A percentile compares a stretch with the other conserved stretches of the same genome.
Conservation (phyloP, 1,140 invertebrate species). For the Drosophila murphyi region DNA sequence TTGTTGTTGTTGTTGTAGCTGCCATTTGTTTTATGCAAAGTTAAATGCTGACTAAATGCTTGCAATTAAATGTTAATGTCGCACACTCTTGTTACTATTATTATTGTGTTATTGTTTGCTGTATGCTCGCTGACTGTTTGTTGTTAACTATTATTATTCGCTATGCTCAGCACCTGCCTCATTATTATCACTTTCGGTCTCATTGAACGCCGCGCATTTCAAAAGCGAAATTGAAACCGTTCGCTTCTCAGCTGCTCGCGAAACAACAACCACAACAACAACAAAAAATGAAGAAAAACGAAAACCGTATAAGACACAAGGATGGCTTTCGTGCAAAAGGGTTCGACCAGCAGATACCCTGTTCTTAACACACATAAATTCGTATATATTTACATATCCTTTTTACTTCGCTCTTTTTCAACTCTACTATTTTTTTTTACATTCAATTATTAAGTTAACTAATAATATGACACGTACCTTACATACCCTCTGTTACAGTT, state of each 20-base stretch:
- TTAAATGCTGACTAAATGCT: constrained; percentile 79
- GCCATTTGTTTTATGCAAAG: constrained; percentile 77
- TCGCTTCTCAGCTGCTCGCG: constrained; percentile 48
- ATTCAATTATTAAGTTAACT: too few relatives aligned
- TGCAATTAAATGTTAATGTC: constrained; percentile 80
- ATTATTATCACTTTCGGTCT: constrained; percentile 64
- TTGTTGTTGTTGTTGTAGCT: constrained; percentile 38
- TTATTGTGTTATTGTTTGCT: constrained; percentile 27
- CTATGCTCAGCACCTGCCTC: constrained; percentile 13
- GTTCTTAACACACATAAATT: neutral
- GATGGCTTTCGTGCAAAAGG: neutral
- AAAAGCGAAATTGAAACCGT: constrained; percentile 70
- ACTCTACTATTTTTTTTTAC: too few relatives aligned
- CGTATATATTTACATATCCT: too few relatives aligned
- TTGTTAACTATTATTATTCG: constrained; percentile 31
- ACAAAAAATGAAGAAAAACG: constrained; percentile 30
- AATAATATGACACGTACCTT: too few relatives aligned
- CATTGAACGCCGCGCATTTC: constrained; percentile 63
- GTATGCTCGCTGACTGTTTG: constrained; percentile 17
- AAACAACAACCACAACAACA: constrained; percentile 29
- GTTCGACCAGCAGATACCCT: neutral
- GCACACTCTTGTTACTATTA: constrained; percentile 33
- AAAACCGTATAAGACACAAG: constrained; percentile 24
- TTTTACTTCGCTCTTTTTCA: too few relatives aligned
- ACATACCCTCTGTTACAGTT: neutral